Base-by-base conservation (phyloP, 2,888 invertebrate genomes). In the Clepsis dumicolana region DNA sequence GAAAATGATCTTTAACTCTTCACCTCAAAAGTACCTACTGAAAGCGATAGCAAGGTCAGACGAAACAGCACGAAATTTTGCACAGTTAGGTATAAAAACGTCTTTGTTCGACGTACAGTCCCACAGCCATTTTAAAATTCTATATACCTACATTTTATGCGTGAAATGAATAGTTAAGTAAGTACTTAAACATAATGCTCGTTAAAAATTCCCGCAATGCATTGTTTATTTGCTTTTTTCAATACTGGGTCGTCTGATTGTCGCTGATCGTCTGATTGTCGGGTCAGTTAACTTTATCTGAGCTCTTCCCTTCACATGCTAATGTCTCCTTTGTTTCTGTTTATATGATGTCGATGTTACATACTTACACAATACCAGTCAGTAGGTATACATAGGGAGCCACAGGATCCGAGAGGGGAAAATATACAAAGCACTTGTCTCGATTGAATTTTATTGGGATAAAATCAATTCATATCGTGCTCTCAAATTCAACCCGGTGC, bases 201-300 rank as follows among this genome's bases (percentile, higher is more conserved):
- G 52, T n/a, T 52, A 59, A 14, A 14, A 52, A 50, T 41, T 52
- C 29, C 53, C 32, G 16, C 57, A 21, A 38, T 29, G 24, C 60
- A 53, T 41, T 57, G 78, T 83, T 76, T 74, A 82, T 80, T 70
- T 44, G 16, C 70, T 66, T 65, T 77, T 79, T 76, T 74, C 68
- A 74, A 73, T 73, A 74, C 70, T 79, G 77, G 82, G 81, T 82
- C 74, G 80, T 75, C 78, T 82, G 87, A 85, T 84, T 88, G 85
- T 76, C 73, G 70, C 76, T 79, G 79, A 77, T 79, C 75, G 71
- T 53, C 41, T n/a, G 32, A 50, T 27, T 64, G 54, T 67, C 78
- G 80, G 86, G 84, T 85, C 86, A 84, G 81, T 86, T 84, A 83
- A 86, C 85, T 85, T 84, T 85, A 83, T 84, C 81, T 73, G 74